Base-by-base conservation (phyloP, 2,888 invertebrate genomes). In the Hoplodrina blanda region DNA sequence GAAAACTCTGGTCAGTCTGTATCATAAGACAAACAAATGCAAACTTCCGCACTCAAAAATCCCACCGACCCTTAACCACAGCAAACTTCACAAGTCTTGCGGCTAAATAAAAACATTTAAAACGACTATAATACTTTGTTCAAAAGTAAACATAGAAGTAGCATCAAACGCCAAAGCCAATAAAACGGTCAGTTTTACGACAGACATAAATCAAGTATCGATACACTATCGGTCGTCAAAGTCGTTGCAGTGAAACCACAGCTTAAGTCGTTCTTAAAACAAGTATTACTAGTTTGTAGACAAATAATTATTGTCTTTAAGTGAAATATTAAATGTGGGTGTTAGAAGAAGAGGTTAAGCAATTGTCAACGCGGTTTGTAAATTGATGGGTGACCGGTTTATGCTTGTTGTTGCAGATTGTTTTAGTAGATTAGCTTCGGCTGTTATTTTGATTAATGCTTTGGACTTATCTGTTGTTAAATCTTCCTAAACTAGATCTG, bases 151-250 rank as follows among this genome's bases (percentile, higher is more conserved):
- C 88, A 89, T 81, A 83, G 83, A 84, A 88, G 88, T 83, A 82
- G 85, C 88, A 89, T 89, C 89, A 86, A 88, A 88, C 82, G 83
- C 78, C 78, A 76, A 76, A 84, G 79, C 87, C 88, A 87, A 91
- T 94, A 93, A 93, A 94, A 91, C 89, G 93, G 93, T 92, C 91
- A 91, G 87, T 88, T 94, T 94, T 92, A 94, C 87, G 91, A 90
- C 83, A 78, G 65, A 80, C 90, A 89, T 95, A 94, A 95, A 95
- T 95, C 94, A 94, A 88, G 85, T 82, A 91, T 94, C 90, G 92
- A 91, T 88, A 85, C 85, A 82, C 84, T 89, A 91, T 91, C 87
- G 87, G 82, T 73, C 85, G 75, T 86, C 86, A 86, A 87, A 84
- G 81, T 78, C 78, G 82, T 65, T 61, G 65, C 65, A 86, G 82